Evolutionary conservation across 1,140 invertebrate species (phyloP), one percentile per base, ranked within the genome.

Genomic region (Drosophila equinoxialis): DNA sequence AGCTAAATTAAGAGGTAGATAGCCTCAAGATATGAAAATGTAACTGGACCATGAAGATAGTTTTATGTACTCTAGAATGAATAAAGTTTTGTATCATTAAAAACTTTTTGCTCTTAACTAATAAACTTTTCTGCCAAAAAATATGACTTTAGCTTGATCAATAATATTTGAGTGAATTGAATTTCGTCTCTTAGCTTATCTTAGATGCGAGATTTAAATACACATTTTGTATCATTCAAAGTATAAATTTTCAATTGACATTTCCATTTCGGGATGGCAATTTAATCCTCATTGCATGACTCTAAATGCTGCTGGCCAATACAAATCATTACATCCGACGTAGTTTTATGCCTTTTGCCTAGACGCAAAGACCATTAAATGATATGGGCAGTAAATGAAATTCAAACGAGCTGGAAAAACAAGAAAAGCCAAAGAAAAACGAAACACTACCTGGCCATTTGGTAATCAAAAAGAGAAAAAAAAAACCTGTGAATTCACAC

Each of bases 181-280:
- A 51, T 20, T 51, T 51, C 17, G 20, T 6, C 17, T 51, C 1
- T 51, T 23, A 51, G 7, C 45, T 51, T 51, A 51, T 51, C 45
- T 48, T 0, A 48, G 14, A 48, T 48, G 45, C 3, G 0, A 20
- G 14, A 30, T 6, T 30, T 30, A 30, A 30, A 30, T 30, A 30
- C 30, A 58, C n/a, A 58, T 48, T 48, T 51, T 20, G 3, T 23
- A 51, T 51, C 45, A 51, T 66, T 63, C 58, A 73, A 63, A 70
- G 75, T 87, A 82, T 85, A 76, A 75, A 41, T 75, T 85, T 86
- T 76, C 75, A 70, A 72, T 72, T 76, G 83, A 79, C 78, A 85
- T 74, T 81, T 73, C 17, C 17, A 37, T 26, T 59, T 51, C 17
- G 20, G 45, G 17, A 3, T 7, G 17, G 69, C 60, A 66, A 64